Base-by-base conservation (phyloP, 2,797 vertebrate species). In the Ceyx erithaca region DNA sequence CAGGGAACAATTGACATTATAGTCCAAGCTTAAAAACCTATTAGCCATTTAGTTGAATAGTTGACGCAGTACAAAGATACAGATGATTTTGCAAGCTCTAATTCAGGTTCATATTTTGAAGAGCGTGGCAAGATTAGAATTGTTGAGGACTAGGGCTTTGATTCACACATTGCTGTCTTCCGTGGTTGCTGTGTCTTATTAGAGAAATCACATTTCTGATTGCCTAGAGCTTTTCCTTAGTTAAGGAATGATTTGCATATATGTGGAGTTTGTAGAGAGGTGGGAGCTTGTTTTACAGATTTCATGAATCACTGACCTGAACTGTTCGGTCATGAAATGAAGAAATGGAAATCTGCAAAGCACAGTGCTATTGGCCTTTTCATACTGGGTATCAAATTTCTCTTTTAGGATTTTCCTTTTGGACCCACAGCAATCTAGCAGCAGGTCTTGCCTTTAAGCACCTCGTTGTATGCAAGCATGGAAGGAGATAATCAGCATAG, bases 301-400 rank as follows among this genome's bases (percentile, higher is more conserved):
- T 91, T 89, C n/a, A 30, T 80, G 49, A 89, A 40, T 87, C 93
- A 71, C 49, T 85, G 90, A 82, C 71, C 68, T 87, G 90, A 92
- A 85, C 37, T 12, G 0, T 16, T 71, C 72, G 86, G 71, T 94
- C 90, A 80, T 58, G 71, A 94, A 94, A 85, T 87, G 68, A 85
- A 84, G 75, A 81, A 88, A 86, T 92, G 1, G 89, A 80, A 85
- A 89, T 43, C 75, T 0, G 0, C 62, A 77, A 86, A 87, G 64
- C 14, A 1, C 75, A 40, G 70, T 6, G 2, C 75, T 82, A 48
- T 52, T 8, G 1, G 26, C 45, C 92, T 91, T 91, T 77, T 87
- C 75, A 49, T 85, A n/a, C 64, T 85, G 86, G 52, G 31, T 12
- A 33, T 86, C 48, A 59, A 73, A 87, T 77, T 12, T 41, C 28